Evolutionary conservation across 2,113 vertebrate species (phyloP).

Genomic region (Pygathrix nemaeus): DNA sequence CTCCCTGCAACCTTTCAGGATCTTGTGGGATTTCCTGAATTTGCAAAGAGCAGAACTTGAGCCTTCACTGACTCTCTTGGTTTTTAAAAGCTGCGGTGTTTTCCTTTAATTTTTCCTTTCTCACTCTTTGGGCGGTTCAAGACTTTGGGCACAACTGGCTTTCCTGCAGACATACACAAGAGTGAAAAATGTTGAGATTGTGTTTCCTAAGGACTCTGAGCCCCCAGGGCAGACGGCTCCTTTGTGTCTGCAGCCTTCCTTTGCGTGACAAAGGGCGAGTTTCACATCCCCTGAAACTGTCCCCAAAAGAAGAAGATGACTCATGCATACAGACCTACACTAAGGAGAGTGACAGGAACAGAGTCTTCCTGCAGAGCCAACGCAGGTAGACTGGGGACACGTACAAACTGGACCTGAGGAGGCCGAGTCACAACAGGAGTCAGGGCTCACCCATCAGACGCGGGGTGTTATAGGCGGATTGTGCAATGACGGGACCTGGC

Average conservation of each 20-base stretch:
- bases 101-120: not conserved
- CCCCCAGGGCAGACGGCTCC: not conserved
- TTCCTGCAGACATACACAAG: accelerated
- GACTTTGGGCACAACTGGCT: not conserved
- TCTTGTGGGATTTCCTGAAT: conserved; percentile 37
- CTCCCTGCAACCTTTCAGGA: not conserved
- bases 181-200: accelerated
- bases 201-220: accelerated
- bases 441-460: accelerated
- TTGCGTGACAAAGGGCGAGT: conserved; percentile 54
- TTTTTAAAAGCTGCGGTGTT: not conserved
- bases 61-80: not conserved
- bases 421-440: accelerated
- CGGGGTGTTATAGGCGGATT: accelerated
- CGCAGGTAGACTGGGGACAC: accelerated
- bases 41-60: not conserved
- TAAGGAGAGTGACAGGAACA: not conserved
- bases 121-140: accelerated
- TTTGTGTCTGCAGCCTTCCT: not conserved
- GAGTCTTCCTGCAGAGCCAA: not conserved
- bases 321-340: not conserved
- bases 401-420: accelerated
- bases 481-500: accelerated
- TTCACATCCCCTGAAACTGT: conserved; percentile 64
- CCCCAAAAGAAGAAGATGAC: conserved; percentile 64